These are phyloP conservation scores for Enteromius treurensis DNA, from an alignment of 2,797 vertebrate species.

Conservation along the genomic window DNA sequence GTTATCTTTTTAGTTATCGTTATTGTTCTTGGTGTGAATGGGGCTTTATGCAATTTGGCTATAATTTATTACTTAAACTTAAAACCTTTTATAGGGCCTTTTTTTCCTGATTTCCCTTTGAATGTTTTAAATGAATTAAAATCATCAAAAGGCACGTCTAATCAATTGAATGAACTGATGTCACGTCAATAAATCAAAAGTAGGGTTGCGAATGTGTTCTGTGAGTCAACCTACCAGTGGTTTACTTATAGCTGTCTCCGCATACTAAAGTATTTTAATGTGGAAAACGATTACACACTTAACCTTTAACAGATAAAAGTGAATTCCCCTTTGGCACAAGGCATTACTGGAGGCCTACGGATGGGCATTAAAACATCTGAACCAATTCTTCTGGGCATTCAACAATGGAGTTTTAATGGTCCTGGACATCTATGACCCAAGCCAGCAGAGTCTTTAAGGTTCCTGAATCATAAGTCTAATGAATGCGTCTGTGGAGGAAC, in stretches of 20 bases:
- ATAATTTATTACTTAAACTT: background rate
- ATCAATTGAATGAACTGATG: background rate
- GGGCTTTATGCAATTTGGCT: background rate
- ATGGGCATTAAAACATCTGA: conserved; percentile 17
- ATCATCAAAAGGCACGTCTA: background rate
- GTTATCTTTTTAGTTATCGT: too few species aligned
- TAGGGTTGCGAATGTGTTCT: background rate
- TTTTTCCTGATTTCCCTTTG: background rate
- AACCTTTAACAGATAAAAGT: conserved; percentile 19
- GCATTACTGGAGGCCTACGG: conserved; percentile 7
- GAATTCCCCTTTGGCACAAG: background rate
- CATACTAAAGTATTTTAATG: background rate
- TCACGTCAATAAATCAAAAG: background rate
- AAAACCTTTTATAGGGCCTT: too few species aligned
- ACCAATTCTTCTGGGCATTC: conserved; percentile 7
- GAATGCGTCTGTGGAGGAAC: conserved; percentile 38
- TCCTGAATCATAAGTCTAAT: conserved; percentile 31
- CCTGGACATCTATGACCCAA: conserved; percentile 17
- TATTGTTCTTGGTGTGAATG: too few species aligned
- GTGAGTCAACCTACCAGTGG: background rate
- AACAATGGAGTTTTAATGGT: conserved; percentile 36
- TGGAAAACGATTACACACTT: background rate
- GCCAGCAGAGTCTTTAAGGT: conserved; percentile 13
- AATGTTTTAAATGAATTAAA: background rate
- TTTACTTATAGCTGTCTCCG: background rate